Evolutionary conservation across 2,113 vertebrate species (phyloP).

Genomic region (Heteronetta atricapilla): DNA sequence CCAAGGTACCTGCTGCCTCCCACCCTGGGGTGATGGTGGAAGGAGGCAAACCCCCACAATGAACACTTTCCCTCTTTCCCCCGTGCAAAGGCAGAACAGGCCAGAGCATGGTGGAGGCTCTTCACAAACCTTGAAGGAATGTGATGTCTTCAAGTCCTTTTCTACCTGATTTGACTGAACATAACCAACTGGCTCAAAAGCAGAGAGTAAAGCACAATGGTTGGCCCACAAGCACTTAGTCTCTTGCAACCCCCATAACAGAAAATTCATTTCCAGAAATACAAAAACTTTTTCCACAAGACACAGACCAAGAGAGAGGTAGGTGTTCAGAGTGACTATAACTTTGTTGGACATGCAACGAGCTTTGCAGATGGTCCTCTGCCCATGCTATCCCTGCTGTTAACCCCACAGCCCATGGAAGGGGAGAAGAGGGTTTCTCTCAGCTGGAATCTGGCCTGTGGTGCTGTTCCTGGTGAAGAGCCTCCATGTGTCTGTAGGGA

Average conservation of each 20-base stretch:
- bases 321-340: background rate
- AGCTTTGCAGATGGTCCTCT: background rate
- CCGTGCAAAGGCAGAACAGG: background rate
- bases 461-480: background rate
- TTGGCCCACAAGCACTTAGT: background rate
- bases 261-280: background rate
- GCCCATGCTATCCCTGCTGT: background rate
- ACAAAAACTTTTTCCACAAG: background rate
- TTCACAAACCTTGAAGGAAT: background rate
- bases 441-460: background rate
- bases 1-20: rapidly evolving
- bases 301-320: background rate
- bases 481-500: background rate
- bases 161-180: background rate
- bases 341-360: background rate
- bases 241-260: background rate
- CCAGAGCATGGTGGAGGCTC: background rate
- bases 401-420: background rate
- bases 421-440: background rate
- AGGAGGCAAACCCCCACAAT: background rate
- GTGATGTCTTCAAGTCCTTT: background rate
- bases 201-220: background rate
- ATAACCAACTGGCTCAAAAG: background rate
- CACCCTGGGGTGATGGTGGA: background rate
- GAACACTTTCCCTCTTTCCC: background rate